Evolutionary conservation across 2,888 invertebrate genomes (phyloP).

Genomic region (Drosophila meridiana): DNA sequence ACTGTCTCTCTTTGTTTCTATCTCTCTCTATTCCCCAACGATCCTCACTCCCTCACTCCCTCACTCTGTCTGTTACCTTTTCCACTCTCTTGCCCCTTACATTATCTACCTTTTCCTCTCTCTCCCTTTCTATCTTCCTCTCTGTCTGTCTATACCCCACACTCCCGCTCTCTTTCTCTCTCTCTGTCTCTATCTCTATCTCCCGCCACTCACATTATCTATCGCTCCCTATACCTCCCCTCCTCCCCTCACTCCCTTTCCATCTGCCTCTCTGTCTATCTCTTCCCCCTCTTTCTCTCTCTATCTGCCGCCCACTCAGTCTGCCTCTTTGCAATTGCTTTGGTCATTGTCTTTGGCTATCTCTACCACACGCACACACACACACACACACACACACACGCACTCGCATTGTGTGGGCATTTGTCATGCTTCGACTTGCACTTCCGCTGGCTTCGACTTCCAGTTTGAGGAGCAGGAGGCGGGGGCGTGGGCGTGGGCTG

Average conservation of each 20-base stretch:
- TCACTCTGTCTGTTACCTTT: neutral
- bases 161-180: neutral
- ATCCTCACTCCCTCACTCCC: neutral
- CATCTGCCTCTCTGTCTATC: neutral
- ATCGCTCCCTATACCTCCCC: no score
- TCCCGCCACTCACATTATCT: neutral
- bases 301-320: neutral
- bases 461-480: no score
- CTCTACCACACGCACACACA: conserved; percentile 17
- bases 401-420: conserved; percentile 20
- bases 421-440: conserved; percentile 34
- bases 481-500: conserved; percentile 31
- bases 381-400: neutral
- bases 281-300: neutral
- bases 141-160: neutral
- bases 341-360: conserved; percentile 6
- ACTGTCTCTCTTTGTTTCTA: neutral
- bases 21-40: neutral
- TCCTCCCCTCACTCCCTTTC: no score
- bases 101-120: neutral
- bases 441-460: conserved; percentile 35
- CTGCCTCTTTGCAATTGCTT: neutral
- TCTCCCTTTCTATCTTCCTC: neutral
- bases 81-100: no score
- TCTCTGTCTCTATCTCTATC: neutral